Evolutionary conservation across 2,888 invertebrate genomes (phyloP), one percentile per base, ranked within the genome.

Genomic region (Eupithecia subfuscata): DNA sequence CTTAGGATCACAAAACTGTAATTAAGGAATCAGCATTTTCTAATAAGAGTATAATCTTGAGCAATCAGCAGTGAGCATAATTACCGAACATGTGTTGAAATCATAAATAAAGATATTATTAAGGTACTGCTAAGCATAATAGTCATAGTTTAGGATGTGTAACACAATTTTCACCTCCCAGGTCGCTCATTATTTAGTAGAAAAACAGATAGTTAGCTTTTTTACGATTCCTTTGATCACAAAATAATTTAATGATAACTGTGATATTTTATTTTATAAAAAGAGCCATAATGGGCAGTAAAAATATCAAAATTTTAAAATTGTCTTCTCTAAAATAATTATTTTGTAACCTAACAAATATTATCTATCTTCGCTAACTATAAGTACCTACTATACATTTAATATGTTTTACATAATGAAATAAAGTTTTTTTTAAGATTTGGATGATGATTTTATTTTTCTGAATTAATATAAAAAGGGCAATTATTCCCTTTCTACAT

Each of bases 181-280:
- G 87, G 86, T 88, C 89, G 83, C 88, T 90, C 86, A 88, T 85
- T 79, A 85, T 84, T 82, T 86, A 86, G 77, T 79, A 78, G 83
- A 84, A 60, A 25, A 82, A 80, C 83, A 81, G 79, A 60, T 79
- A 82, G 60, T 60, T 60, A 60, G 84, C 84, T 84, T 85, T 88
- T 88, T 88, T 88, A 88, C 87, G 88, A 89, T 88, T 87, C 87
- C 85, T 90, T 93, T 89, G 90, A 90, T 93, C 94, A 93, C 92
- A 93, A 92, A 30, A 90, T 91, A 92, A 91, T 93, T 91, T 93
- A 92, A 92, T 91, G 89, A 92, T 90, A 93, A 94, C 94, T 95
- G 94, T 95, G 94, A 95, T 95, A 95, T 94, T 95, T 94, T 93
- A 92, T 93, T 93, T 93, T 93, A 93, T 88, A 90, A 87, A 89